Conservation (phyloP, 92 coral and sea anemone genomes). For the Siderastrea radians region DNA sequence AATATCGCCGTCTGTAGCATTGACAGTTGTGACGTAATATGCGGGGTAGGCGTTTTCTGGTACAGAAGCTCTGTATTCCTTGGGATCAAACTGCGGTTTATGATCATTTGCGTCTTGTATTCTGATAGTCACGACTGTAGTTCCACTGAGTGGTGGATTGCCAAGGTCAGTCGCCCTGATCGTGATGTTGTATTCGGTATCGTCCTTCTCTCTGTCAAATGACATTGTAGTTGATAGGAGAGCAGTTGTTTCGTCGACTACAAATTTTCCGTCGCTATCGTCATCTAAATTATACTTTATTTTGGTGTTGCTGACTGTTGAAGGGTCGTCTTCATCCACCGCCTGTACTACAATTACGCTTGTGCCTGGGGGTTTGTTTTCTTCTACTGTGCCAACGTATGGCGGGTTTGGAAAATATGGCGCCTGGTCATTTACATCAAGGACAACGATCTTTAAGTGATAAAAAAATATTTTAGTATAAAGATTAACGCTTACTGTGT, state of each 20-base stretch:
- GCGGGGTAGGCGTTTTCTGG: slow-evolving; percentile 87
- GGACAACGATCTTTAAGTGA: slow-evolving; percentile 33
- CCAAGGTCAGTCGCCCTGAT: slow-evolving; percentile 92
- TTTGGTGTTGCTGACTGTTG: slow-evolving; percentile 69
- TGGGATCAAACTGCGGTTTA: slow-evolving; percentile 69
- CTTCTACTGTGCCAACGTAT: slow-evolving; percentile 72
- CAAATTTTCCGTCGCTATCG: slow-evolving; percentile 72
- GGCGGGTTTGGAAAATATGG: slow-evolving; percentile 92
- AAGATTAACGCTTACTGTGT: too few relatives aligned
- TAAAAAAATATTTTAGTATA: too few relatives aligned
- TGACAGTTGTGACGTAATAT: slow-evolving; percentile 67
- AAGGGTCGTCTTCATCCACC: slow-evolving; percentile 85
- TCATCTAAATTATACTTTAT: slow-evolving; percentile 81
- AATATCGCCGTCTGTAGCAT: slow-evolving; percentile 77
- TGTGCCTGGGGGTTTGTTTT: slow-evolving; percentile 84
- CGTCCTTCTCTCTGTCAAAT: slow-evolving; percentile 78
- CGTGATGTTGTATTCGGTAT: slow-evolving; percentile 59
- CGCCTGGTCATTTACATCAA: slow-evolving; percentile 83
- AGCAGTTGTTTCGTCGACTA: slow-evolving; percentile 74
- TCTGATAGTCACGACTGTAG: slow-evolving; percentile 66
- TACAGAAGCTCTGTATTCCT: slow-evolving; percentile 66
- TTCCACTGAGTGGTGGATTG: slow-evolving; percentile 66
- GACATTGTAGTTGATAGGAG: slow-evolving; percentile 51
- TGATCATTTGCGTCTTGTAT: slow-evolving; percentile 85
- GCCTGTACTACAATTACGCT: slow-evolving; percentile 85